These are phyloP conservation scores for Leptinotarsa juncta DNA, from an alignment of 2,888 invertebrate genomes.

Conservation along the genomic window DNA sequence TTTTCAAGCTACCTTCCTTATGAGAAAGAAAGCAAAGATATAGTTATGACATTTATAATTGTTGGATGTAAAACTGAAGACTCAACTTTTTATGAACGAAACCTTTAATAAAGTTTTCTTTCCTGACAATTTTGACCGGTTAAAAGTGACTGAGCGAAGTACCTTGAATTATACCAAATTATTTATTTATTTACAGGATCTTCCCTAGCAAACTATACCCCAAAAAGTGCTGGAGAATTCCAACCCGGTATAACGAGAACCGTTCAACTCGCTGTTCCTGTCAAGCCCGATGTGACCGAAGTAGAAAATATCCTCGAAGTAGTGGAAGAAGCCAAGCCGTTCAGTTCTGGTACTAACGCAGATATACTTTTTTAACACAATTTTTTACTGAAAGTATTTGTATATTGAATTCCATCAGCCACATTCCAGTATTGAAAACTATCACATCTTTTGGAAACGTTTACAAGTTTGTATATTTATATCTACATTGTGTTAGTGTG, in stretches of 20 bases:
- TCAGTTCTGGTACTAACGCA: slow-evolving; percentile 63
- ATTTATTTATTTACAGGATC: slow-evolving; percentile 69
- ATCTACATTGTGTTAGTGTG: slow-evolving; percentile 15
- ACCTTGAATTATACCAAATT: not conserved
- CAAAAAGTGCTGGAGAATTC: slow-evolving; percentile 80
- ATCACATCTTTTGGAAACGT: slow-evolving; percentile 43
- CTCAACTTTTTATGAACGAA: too few species aligned
- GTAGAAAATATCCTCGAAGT: slow-evolving; percentile 55
- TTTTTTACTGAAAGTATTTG: slow-evolving; percentile 26
- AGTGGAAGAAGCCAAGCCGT: slow-evolving; percentile 59
- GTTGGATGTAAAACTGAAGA: too few species aligned
- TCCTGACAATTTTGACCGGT: too few species aligned
- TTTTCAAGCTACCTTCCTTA: too few species aligned
- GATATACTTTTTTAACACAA: slow-evolving; percentile 46
- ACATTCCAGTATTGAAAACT: slow-evolving; percentile 44
- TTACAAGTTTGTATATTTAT: slow-evolving; percentile 42
- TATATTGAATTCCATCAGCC: slow-evolving; percentile 32
- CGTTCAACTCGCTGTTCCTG: slow-evolving; percentile 49
- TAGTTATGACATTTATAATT: too few species aligned
- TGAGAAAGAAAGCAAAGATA: too few species aligned
- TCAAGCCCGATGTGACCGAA: slow-evolving; percentile 75
- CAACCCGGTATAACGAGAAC: slow-evolving; percentile 83
- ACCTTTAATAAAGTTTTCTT: too few species aligned
- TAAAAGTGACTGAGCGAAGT: too few species aligned
- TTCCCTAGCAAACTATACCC: slow-evolving; percentile 84